Evolutionary conservation across 2,113 vertebrate species (phyloP).

Genomic region (Podocnemis expansa): DNA sequence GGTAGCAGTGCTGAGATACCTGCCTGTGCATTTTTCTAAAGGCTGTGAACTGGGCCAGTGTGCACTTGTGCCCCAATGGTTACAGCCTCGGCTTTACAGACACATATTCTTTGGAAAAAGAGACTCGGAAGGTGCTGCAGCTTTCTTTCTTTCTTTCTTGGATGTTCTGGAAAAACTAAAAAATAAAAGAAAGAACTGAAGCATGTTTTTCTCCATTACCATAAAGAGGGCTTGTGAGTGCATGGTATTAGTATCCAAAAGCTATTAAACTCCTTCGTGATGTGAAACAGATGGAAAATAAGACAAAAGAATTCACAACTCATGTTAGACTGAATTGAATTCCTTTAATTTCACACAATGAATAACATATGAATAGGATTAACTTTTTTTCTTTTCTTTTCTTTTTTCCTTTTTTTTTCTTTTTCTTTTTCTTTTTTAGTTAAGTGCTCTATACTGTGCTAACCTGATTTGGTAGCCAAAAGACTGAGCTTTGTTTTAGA

Average conservation of each 20-base stretch:
- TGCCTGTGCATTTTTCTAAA: accelerated
- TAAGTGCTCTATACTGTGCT: constrained; percentile 98
- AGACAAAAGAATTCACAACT: constrained; percentile 86
- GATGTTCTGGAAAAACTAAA: constrained; percentile 4
- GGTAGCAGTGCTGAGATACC: neutral
- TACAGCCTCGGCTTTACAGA: neutral
- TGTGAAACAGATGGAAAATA: constrained; percentile 85
- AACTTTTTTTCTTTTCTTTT: constrained; percentile 84
- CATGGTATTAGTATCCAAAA: constrained; percentile 73
- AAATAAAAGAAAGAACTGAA: constrained; percentile 37
- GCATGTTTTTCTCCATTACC: constrained; percentile 76
- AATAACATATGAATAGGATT: constrained; percentile 99
- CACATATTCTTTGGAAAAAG: accelerated
- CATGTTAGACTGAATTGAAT: constrained; percentile 86
- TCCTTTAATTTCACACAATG: constrained; percentile 99
- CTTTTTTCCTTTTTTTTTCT: constrained; percentile 76
- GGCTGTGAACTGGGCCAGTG: neutral
- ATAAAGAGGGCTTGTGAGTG: constrained; percentile 73
- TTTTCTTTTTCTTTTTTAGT: constrained; percentile 86
- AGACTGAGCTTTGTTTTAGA: constrained; percentile 95
- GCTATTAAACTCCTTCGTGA: constrained; percentile 77
- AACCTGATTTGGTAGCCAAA: constrained; percentile 97
- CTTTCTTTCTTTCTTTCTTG: constrained; percentile 16
- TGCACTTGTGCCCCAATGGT: neutral
- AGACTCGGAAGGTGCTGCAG: neutral